Base-by-base conservation (phyloP, 2,888 invertebrate genomes). In the Crocallis elinguaria region DNA sequence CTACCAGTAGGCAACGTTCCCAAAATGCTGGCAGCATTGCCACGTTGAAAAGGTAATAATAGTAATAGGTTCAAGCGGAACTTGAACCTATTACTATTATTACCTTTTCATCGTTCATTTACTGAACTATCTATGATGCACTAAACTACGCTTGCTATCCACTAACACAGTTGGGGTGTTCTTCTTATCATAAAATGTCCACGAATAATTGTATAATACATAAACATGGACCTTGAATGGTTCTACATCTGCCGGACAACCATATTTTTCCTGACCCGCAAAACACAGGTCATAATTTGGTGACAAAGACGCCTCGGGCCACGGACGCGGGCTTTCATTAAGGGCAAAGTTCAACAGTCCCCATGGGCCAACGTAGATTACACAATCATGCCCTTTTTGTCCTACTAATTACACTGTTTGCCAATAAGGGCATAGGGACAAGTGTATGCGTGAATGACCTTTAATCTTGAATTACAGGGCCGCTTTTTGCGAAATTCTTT, bases 321-420 rank as follows among this genome's bases (percentile, higher is more conserved):
- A 66, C 77, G 79, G 78, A 79, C 78, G 67, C 73, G 71, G 72
- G 72, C 79, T 80, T 79, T 85, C 82, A 86, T 86, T 84, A 84
- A 68, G 71, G 71, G 77, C 79, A 78, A 77, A 81, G 83, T 83
- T 84, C 84, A 82, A 79, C 74, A 75, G 69, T 71, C 53, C 73
- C 72, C 68, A 62, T 64, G 71, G 75, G 74, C 67, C 63, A 65
- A 57, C 62, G 64, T 58, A 60, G 79, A 80, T 80, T 77, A 79
- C 77, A 71, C 78, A 76, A 77, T 75, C 73, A 70, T 71, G 71
- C 71, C 75, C 76, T 77, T 78, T 79, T 74, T 76, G 71, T 71
- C 64, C 57, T 44, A 60, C 71, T 78, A 77, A 80, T 80, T 76
- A 78, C 68, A 59, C 69, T 64, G 63, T 65, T 67, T 67, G 67